Percentiles rank a stretch among this genome's conserved stretches.
These are phyloP conservation scores for Microctonus hyperodae DNA, from an alignment of 2,888 invertebrate genomes.

Conservation along the genomic window DNA sequence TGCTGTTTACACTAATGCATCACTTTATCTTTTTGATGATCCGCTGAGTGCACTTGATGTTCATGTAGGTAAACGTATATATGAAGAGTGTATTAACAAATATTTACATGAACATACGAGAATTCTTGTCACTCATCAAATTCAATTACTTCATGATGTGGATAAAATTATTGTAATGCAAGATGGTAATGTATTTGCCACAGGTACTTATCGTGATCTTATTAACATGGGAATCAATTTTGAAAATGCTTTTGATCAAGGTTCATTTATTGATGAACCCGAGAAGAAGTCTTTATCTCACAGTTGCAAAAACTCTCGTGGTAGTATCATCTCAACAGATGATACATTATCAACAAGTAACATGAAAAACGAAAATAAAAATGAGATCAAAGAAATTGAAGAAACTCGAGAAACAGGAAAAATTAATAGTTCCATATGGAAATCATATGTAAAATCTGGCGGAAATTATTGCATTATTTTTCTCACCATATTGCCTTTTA, in stretches of 20 bases:
- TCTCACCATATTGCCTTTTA: conserved; percentile 70
- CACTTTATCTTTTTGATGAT: conserved; percentile 89
- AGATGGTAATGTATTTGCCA: conserved; percentile 53
- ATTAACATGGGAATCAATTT: conserved; percentile 80
- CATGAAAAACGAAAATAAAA: conserved; percentile 39
- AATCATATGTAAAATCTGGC: conserved; percentile 75
- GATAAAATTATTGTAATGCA: conserved; percentile 59
- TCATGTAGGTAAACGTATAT: conserved; percentile 87
- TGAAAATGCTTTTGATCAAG: conserved; percentile 74
- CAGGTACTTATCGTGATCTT: conserved; percentile 72
- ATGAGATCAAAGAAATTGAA: conserved; percentile 52
- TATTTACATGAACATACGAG: conserved; percentile 66
- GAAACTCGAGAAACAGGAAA: conserved; percentile 66
- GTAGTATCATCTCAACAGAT: conserved; percentile 55
- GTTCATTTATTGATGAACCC: conserved; percentile 54
- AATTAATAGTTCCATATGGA: conserved; percentile 71
- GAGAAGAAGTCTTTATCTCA: conserved; percentile 42
- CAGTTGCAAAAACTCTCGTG: conserved; percentile 54
- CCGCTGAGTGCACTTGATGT: conserved; percentile 94
- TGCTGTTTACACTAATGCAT: conserved; percentile 84
- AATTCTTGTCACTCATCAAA: conserved; percentile 70
- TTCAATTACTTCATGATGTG: conserved; percentile 65
- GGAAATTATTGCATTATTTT: conserved; percentile 71
- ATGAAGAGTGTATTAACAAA: conserved; percentile 79
- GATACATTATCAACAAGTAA: conserved; percentile 52